phyloP scores from a whole-genome alignment of 2,113 vertebrate species.

The Protobothrops mucrosquamatus region DNA sequence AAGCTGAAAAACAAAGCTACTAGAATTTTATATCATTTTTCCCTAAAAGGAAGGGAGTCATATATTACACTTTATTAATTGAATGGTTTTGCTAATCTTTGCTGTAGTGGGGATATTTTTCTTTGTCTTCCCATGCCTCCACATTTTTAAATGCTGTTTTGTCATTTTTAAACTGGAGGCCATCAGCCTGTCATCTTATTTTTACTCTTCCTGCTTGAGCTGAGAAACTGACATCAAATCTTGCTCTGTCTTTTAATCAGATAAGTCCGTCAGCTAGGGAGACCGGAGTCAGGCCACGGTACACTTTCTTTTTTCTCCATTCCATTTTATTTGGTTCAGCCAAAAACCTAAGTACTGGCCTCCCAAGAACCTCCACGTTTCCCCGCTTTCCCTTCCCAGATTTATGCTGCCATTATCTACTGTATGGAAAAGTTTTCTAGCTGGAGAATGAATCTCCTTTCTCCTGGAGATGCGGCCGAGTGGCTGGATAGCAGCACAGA shows the following conservation, averaged over 20 bases:
- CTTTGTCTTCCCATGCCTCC: conserved; percentile 57
- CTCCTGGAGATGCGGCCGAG: conserved; percentile 74
- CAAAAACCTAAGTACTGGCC: conserved; percentile 62
- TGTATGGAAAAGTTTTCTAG: conserved; percentile 81
- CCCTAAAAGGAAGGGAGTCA: conserved; percentile 31
- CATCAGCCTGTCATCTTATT: conserved; percentile 43
- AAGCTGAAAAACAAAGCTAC: conserved; percentile 63
- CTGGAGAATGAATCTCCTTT: conserved; percentile 81
- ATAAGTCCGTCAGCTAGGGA: conserved; percentile 51
- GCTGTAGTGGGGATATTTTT: conserved; percentile 51
- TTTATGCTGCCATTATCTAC: conserved; percentile 63
- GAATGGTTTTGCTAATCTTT: conserved; percentile 49
- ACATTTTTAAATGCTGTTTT: conserved; percentile 50
- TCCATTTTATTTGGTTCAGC: conserved; percentile 53
- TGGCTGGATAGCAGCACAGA: conserved; percentile 83
- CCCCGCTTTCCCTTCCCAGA: conserved; percentile 52
- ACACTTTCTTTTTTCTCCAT: conserved; percentile 31
- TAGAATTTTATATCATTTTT: conserved; percentile 51
- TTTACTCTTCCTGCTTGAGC: conserved; percentile 53
- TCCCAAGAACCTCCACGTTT: conserved; percentile 60
- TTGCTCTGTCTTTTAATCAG: conserved; percentile 52
- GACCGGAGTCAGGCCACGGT: conserved; percentile 57
- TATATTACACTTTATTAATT: conserved; percentile 59
- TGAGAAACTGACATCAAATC: conserved; percentile 59
- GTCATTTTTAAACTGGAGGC: conserved; percentile 50